phyloP scores from a whole-genome alignment of 2,797 vertebrate species.

The Cuniculus paca region DNA sequence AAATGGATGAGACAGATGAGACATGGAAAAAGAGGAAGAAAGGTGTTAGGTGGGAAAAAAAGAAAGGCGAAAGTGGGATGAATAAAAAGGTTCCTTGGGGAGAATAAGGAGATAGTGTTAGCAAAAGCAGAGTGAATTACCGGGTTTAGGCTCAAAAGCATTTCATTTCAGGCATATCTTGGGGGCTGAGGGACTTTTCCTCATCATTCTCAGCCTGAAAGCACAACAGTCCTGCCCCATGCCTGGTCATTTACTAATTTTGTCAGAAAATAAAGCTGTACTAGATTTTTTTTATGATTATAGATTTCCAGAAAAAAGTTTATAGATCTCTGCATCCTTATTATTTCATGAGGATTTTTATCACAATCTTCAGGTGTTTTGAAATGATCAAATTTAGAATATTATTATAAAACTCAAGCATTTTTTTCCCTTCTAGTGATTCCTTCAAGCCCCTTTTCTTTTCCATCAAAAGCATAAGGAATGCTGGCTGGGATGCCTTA shows the following conservation, averaged over 20 bases:
- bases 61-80: neutral
- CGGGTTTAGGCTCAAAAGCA: neutral
- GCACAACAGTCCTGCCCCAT: neutral
- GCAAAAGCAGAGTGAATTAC: neutral
- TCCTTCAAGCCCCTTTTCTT: neutral
- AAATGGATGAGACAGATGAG: neutral
- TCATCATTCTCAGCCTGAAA: neutral
- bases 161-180: neutral
- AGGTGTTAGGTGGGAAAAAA: neutral
- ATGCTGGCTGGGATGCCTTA: neutral
- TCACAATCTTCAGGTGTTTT: slow-evolving; percentile 59
- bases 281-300: neutral
- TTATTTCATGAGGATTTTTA: slow-evolving; percentile 53
- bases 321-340: neutral
- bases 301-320: neutral
- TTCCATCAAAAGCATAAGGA: neutral
- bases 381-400: slow-evolving; percentile 29
- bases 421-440: neutral
- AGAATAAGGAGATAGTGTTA: neutral
- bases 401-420: slow-evolving; percentile 45
- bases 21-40: neutral
- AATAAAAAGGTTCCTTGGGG: neutral
- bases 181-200: neutral
- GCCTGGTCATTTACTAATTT: neutral
- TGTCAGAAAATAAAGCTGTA: slow-evolving; percentile 15